Evolutionary conservation across 2,888 invertebrate species (phyloP), one percentile per base, ranked within the genome.

Genomic region (Chalcis sispes): DNA sequence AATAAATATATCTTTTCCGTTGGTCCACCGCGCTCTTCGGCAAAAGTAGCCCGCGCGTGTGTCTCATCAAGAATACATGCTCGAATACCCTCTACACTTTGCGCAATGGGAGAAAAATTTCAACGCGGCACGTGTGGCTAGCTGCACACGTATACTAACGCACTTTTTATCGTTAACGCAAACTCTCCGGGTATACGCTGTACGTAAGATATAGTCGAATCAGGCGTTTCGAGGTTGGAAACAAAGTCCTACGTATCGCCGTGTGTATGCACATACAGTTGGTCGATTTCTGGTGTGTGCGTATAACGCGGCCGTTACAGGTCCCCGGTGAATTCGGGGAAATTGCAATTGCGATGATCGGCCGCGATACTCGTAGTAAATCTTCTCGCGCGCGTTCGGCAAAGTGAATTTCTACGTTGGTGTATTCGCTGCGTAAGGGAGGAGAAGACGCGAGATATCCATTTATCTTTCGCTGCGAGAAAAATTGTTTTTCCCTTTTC

Each of bases 331-430:
- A 52, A 54, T 67, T 67, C 42, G 65, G 2, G 42, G 56, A 72
- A 72, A 72, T 72, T 72, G 23, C 59, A 59, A 72, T 72, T 54
- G 46, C 20, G 46, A 23, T 13, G n/a, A n/a, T n/a, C 27, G 1
- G 27, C 23, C 5, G 8, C 27, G 50, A 48, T 62, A 23, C 7
- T 18, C 25, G 7, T 23, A 42, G 58, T 61, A 67, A 54, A 74
- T 74, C 32, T 62, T 61, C 36, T 13, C 5, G 18, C 13, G 25
- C 2, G n/a, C 8, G 7, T n/a, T n/a, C 8, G 7, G 27, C 59
- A 65, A 61, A 83, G 81, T 83, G 83, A 81, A 82, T 83, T 83
- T 82, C 79, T 72, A 72, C 79, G 78, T n/a, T n/a, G n/a, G n/a
- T n/a, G n/a, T n/a, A n/a, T 77, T 27, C 27, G 20, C 23, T 2